A percentile compares a stretch with the other conserved stretches of the same genome.
Evolutionary conservation across 2,888 invertebrate genomes (phyloP).

Genomic region (Epinotia demarniana): DNA sequence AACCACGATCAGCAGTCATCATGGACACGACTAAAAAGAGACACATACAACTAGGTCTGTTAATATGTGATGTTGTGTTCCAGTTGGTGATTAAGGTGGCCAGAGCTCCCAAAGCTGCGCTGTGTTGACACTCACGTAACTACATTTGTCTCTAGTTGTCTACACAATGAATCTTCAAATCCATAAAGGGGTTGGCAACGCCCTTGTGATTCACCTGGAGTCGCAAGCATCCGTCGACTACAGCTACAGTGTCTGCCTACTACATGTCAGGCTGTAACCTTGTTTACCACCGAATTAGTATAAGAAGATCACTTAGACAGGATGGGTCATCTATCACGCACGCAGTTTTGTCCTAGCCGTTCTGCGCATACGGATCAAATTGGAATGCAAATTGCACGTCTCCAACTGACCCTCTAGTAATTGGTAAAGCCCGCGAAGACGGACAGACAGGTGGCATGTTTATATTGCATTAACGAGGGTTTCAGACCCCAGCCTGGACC

Average conservation of each 20-base stretch:
- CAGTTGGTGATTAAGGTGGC: no score
- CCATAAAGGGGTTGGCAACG: no score
- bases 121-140: no score
- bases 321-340: no score
- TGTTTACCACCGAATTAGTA: not conserved
- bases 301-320: no score
- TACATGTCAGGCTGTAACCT: not conserved
- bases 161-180: not conserved
- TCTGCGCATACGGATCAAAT: not conserved
- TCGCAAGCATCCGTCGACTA: not conserved
- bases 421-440: not conserved
- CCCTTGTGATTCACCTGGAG: not conserved
- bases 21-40: no score
- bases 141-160: no score
- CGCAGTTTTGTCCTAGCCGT: not conserved
- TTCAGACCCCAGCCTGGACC: conserved; percentile 59
- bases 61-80: no score
- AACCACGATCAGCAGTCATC: no score
- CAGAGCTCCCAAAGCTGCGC: no score
- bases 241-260: not conserved
- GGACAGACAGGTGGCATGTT: conserved; percentile 62
- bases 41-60: no score
- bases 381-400: not conserved
- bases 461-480: conserved; percentile 78
- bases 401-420: not conserved